Evolutionary conservation across 2,113 vertebrate genomes (phyloP).

Genomic region (Syngnathus floridae): DNA sequence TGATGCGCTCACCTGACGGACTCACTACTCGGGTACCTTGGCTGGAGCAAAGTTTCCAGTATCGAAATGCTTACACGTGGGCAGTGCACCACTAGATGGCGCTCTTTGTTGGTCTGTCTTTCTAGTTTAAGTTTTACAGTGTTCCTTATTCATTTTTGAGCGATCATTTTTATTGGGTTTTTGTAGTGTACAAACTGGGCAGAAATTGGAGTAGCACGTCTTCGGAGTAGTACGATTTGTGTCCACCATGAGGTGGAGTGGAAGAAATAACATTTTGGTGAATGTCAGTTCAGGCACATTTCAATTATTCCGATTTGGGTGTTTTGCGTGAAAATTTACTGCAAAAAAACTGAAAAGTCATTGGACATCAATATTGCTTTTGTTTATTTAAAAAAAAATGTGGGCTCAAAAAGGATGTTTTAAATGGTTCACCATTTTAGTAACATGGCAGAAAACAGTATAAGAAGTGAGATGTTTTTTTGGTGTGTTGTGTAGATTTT

Average conservation of each 20-base stretch:
- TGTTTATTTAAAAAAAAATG: neutral
- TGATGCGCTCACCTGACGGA: constrained; percentile 63
- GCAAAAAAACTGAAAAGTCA: neutral
- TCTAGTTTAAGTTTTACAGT: neutral
- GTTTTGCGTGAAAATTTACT: neutral
- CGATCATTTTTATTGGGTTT: neutral
- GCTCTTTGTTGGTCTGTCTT: neutral
- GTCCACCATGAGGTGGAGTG: neutral
- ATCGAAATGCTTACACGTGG: neutral
- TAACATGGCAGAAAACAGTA: neutral
- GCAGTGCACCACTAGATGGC: neutral
- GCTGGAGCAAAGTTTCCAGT: neutral
- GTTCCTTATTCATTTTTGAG: neutral
- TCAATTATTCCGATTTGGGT: neutral
- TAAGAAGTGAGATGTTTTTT: neutral
- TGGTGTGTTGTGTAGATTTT: too few species aligned
- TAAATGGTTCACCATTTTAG: neutral
- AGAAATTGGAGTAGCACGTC: neutral
- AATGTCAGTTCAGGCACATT: too few species aligned
- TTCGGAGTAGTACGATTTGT: neutral
- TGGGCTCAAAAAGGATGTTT: neutral
- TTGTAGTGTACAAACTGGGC: neutral
- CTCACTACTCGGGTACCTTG: constrained; percentile 25
- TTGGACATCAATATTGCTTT: neutral
- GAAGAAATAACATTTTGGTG: neutral